Evolutionary conservation across 2,888 invertebrate species (phyloP).

Genomic region (Cosmorhoe ocellata): DNA sequence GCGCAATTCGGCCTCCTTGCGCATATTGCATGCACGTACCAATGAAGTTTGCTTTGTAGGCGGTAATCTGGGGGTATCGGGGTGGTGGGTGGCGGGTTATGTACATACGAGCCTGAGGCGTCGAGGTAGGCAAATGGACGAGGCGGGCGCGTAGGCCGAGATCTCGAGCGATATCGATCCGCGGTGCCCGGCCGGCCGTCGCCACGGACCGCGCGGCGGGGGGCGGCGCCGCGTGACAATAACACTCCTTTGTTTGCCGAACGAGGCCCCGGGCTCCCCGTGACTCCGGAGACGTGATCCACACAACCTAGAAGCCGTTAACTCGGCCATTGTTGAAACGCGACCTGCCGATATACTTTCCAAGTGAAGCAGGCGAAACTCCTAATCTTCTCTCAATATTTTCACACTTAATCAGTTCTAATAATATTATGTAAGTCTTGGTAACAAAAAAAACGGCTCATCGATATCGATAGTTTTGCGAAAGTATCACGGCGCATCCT

Average conservation of each 20-base stretch:
- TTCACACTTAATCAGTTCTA: no score
- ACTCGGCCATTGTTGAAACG: conserved; percentile 10
- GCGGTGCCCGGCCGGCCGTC: conserved; percentile 68
- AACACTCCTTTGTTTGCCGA: conserved; percentile 78
- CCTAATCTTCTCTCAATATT: no score
- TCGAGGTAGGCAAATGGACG: conserved; percentile 82
- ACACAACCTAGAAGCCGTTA: conserved; percentile 27
- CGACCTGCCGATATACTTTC: conserved; percentile 11
- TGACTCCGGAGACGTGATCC: conserved; percentile 20
- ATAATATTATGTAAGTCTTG: no score
- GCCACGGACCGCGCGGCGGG: conserved; percentile 73
- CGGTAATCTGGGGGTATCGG: conserved; percentile 81
- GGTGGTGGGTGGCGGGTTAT: conserved; percentile 77
- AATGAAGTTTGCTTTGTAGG: conserved; percentile 83
- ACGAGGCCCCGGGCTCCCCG: conserved; percentile 39
- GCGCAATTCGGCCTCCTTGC: conserved; percentile 79
- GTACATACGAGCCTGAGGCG: conserved; percentile 81
- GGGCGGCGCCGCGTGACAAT: conserved; percentile 74
- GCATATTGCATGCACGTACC: conserved; percentile 83
- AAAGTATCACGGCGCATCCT: conserved; percentile 45
- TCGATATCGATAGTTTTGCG: conserved; percentile 34
- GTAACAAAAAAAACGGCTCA: not conserved
- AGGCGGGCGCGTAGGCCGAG: conserved; percentile 79
- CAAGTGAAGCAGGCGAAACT: no score
- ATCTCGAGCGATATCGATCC: conserved; percentile 80